Base-by-base conservation (phyloP, 2,113 vertebrate genomes). In the Ardeotis arabs region DNA sequence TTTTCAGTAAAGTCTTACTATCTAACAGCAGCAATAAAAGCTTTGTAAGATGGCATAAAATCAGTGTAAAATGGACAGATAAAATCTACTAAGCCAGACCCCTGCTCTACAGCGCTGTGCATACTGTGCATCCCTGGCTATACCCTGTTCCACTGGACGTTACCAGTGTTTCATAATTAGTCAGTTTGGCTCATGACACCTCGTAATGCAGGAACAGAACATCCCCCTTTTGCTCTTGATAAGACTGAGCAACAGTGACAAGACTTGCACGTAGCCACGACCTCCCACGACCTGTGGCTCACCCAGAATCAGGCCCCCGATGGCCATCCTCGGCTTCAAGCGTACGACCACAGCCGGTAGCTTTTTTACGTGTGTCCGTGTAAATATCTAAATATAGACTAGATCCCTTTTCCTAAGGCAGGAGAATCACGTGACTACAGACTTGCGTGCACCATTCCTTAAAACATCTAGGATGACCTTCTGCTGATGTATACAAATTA, bases 271-370 rank as follows among this genome's bases (percentile, higher is more conserved):
- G 2, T 11, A n/a, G 73, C 58, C 76, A n/a, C 37, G 56, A 15
- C 21, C 9, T 21, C 33, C 29, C 24, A 29, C 0, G 3, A 33
- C 16, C 31, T 7, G 35, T 0, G 0, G 14, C 5, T 62, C 22
- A 6, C 1, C 4, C 47, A 17, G 31, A 12, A 27, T 5, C 22
- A 31, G 45, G 50, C 50, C 49, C 47, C 59, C 1, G 0, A 14
- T 50, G n/a, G 60, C 50, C 35, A 18, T 8, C 23, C 29, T 45
- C 47, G 31, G 22, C 49, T 44, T 22, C 47, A 14, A 31, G 70
- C 5, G 2, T 12, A 12, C 5, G 27, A 37, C 31, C 64, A 23
- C 47, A 55, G 31, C 49, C 23, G 4, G 27, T 22, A 11, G 2
- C 8, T 88, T 60, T 50, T 12, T 47, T 25, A 83, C 3, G 4